phyloP scores from a whole-genome alignment of 2,888 invertebrate genomes.

The Drosophila rellima region DNA sequence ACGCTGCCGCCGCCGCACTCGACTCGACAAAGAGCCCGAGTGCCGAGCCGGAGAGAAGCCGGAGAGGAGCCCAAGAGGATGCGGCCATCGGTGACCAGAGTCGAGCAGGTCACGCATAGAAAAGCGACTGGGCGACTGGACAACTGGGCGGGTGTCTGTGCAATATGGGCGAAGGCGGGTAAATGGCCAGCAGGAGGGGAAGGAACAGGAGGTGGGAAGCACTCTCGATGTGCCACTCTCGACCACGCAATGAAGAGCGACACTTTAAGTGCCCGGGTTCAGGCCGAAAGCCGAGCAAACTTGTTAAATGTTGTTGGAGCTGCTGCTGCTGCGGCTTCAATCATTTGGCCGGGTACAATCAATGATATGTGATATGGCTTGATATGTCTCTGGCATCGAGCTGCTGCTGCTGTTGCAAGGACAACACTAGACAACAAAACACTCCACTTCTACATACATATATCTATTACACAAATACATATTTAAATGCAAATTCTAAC shows the following conservation, averaged over 20 bases:
- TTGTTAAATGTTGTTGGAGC: constrained; percentile 47
- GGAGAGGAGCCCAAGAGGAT: constrained; percentile 51
- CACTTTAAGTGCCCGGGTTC: constrained; percentile 67
- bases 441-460: neutral
- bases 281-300: constrained; percentile 49
- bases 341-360: constrained; percentile 47
- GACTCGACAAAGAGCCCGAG: constrained; percentile 25
- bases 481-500: too few relatives aligned
- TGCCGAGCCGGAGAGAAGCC: constrained; percentile 23
- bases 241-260: constrained; percentile 73
- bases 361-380: constrained; percentile 58
- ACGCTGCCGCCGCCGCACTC: constrained; percentile 44
- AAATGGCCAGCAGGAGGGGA: constrained; percentile 6
- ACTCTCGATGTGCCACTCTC: constrained; percentile 58
- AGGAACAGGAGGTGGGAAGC: constrained; percentile 16
- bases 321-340: constrained; percentile 29
- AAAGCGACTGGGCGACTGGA: constrained; percentile 34
- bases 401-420: constrained; percentile 27
- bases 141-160: constrained; percentile 17
- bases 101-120: constrained; percentile 30
- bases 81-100: constrained; percentile 47
- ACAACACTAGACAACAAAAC: constrained; percentile 34
- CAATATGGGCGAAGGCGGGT: neutral
- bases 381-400: constrained; percentile 61
- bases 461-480: neutral